Base-by-base conservation (phyloP, 2,113 vertebrate species). In the Thryonomys swinderianus region DNA sequence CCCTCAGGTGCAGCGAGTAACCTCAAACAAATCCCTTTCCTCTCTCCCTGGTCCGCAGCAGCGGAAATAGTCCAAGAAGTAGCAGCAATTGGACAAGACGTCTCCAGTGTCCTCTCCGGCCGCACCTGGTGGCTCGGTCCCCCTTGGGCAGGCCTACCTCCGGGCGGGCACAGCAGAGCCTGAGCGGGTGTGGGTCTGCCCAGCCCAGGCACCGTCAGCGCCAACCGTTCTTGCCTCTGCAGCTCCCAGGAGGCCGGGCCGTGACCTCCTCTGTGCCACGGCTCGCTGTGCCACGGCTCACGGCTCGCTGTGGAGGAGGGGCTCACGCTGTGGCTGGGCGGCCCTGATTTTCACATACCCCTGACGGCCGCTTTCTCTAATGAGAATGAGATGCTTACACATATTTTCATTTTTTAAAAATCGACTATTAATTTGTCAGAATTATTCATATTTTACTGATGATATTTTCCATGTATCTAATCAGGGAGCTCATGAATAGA, bases 401-500 rank as follows among this genome's bases (percentile, higher is more conserved):
- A 96, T 17, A 5, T 98, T 98, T 98, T 96, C 96, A 97, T 97
- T 98, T 95, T 96, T 84, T 1, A 78, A 97, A 98, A 98, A 98
- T 97, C 84, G 25, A 83, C 97, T 98, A 98, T 98, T 98, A 98
- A 98, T 98, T 98, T 98, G 97, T 98, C 92, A 97, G 98, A 98
- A 98, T 98, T 98, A 98, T 98, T 98, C 98, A 98, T 98, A 98
- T 98, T 98, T 98, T 98, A 88, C 98, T 98, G 98, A 98, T 98
- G 98, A 98, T 98, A 98, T 97, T 98, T 98, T 97, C 96, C 90
- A 97, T 97, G 98, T 98, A 98, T 98, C 98, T 98, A 98, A 98
- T 98, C 98, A 98, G 98, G 97, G 96, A 96, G 92, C 97, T 98
- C 98, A 98, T 98, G 98, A 98, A 98, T 98, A 98, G 98, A 98